These are phyloP conservation scores for Neoarius graeffei DNA, from an alignment of 2,113 vertebrate species.

Conservation along the genomic window DNA sequence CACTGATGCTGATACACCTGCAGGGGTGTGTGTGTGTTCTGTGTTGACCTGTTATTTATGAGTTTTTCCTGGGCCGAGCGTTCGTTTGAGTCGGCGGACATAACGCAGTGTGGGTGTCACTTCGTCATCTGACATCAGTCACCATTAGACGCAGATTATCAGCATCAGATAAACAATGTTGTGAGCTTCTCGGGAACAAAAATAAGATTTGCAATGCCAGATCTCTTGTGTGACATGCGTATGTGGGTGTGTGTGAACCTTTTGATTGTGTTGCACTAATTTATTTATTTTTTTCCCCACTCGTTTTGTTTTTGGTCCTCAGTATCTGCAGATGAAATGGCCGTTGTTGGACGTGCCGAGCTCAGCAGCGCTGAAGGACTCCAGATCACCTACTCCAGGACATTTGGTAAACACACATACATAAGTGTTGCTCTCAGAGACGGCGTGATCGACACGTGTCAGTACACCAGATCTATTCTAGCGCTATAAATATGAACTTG, in stretches of 20 bases:
- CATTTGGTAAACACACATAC: constrained; percentile 79
- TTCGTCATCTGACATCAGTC: constrained; percentile 7
- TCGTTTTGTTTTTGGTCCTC: constrained; percentile 31
- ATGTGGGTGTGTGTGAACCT: neutral
- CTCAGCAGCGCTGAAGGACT: constrained; percentile 80
- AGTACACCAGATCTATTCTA: neutral
- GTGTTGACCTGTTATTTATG: constrained; percentile 59
- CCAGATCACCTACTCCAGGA: constrained; percentile 78
- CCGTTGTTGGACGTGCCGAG: constrained; percentile 86
- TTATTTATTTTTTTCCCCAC: neutral
- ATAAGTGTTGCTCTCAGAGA: neutral
- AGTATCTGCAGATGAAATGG: constrained; percentile 98
- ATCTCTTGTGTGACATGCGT: neutral
- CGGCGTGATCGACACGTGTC: neutral
- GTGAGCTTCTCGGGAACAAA: neutral
- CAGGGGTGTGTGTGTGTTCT: constrained; percentile 41
- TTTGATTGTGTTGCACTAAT: neutral
- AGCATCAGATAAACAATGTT: neutral
- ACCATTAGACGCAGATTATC: neutral
- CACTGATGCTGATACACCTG: constrained; percentile 48
- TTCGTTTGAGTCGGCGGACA: constrained; percentile 34
- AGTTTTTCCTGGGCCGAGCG: constrained; percentile 46
- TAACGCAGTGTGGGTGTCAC: constrained; percentile 5
- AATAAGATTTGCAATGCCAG: neutral
- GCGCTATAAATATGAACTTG: neutral